These are phyloP conservation scores for Cantharis rufa DNA, from an alignment of 2,888 invertebrate genomes.

Conservation along the genomic window DNA sequence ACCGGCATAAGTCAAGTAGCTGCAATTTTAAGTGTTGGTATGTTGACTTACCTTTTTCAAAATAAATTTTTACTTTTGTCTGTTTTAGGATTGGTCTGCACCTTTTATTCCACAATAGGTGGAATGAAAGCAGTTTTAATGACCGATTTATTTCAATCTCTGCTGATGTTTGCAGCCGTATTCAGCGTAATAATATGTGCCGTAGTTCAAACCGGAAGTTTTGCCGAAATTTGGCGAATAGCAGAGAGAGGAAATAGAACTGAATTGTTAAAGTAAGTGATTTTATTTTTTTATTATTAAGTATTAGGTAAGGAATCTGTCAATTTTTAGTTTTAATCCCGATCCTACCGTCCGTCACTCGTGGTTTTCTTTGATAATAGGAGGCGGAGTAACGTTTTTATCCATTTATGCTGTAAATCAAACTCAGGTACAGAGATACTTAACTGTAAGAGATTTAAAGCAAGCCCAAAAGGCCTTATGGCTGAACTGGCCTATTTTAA, in stretches of 20 bases:
- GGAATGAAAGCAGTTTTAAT: slow-evolving; percentile 91
- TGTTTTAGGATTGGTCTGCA: slow-evolving; percentile 69
- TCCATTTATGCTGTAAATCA: slow-evolving; percentile 88
- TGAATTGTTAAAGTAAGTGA: slow-evolving; percentile 66
- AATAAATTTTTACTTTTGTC: neutral
- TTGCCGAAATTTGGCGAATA: slow-evolving; percentile 71
- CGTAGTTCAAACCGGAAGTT: slow-evolving; percentile 69
- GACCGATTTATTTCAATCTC: slow-evolving; percentile 83
- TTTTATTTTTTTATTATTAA: neutral
- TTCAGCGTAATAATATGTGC: slow-evolving; percentile 79
- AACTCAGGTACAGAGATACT: slow-evolving; percentile 76
- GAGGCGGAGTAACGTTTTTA: slow-evolving; percentile 80
- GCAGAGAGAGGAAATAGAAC: slow-evolving; percentile 73
- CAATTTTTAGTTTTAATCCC: slow-evolving; percentile 65
- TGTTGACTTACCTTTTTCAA: slow-evolving; percentile 18
- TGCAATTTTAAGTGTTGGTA: slow-evolving; percentile 74
- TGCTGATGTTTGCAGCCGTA: slow-evolving; percentile 84
- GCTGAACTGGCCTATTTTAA: slow-evolving; percentile 81
- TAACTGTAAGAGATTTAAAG: slow-evolving; percentile 72
- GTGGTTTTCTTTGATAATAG: slow-evolving; percentile 79
- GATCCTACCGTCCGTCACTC: slow-evolving; percentile 85
- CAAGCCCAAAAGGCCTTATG: slow-evolving; percentile 75
- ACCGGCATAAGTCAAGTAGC: slow-evolving; percentile 75
- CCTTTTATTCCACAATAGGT: slow-evolving; percentile 85
- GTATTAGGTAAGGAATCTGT: neutral